Evolutionary conservation across 2,888 invertebrate species (phyloP), one percentile per base, ranked within the genome.

Genomic region (Acleris cristana): DNA sequence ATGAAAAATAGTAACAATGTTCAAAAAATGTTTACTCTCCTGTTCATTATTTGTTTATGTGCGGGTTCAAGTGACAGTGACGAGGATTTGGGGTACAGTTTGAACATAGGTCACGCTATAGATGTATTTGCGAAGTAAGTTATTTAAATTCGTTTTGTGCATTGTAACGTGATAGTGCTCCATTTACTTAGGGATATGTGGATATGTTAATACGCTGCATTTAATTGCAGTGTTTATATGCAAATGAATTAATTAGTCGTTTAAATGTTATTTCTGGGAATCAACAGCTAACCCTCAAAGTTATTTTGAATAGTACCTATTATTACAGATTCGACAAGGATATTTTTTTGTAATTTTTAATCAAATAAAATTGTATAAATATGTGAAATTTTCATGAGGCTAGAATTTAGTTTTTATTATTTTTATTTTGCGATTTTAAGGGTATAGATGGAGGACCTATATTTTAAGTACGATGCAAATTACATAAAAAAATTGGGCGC

Each of bases 81-180:
- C 14, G 84, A 87, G 10, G 89, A 90, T 65, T 69, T 91, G 10
- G 88, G 88, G 10, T 92, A 88, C 71, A 84, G 80, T 73, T 76
- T 92, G 70, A 87, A 81, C 70, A 91, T 92, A 64, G 92, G 92
- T 44, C 86, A 91, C 65, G 86, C 92, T 14, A 89, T 92, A 19
- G 91, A 92, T 65, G 87, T 92, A 23, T 92, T 92, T 70, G 92
- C 92, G 4, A 92, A 92, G 92, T 92, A 79, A 87, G 92, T 89
- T 58, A 23, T 40, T 16, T 49, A 34, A 23, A 58, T 54, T 57
- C 0, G 6, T 48, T 49, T 57, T 30, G 23, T 63, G 48, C 48
- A 63, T 57, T 63, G 57, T 26, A 67, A 67, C 19, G 19, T 53
- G 57, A 67, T 58, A 58, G 19, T 49, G 14, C 65, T 60, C 55